Base-by-base conservation (phyloP, 2,113 vertebrate species). In the Anoura caudifer region DNA sequence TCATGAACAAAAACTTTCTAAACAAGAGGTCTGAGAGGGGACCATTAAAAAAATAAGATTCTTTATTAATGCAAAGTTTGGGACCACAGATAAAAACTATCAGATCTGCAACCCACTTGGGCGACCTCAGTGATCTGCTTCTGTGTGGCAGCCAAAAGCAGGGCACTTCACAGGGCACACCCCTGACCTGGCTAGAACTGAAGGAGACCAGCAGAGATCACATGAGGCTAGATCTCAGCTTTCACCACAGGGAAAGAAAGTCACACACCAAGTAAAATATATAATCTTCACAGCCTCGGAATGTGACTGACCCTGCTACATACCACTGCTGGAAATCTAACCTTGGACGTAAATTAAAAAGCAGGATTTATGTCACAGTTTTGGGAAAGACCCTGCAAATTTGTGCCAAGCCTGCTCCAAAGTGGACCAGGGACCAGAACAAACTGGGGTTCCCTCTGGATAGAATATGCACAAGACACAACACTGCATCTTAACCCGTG, bases 261-360 rank as follows among this genome's bases (percentile, higher is more conserved):
- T 91, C 85, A 79, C 56, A 76, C 5, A 82, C 79, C 33, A 84
- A 82, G 81, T 92, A 95, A 92, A 94, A 59, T n/a, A n/a, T n/a
- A n/a, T n/a, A 54, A 94, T 61, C 54, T 70, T 95, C 73, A 14
- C 4, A 33, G 85, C 50, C 72, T 92, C 20, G 67, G 69, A 95
- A 91, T 85, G 54, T 84, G n/a, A 87, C 77, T 91, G 67, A 67
- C 77, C n/a, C 63, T 67, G 19, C 52, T 65, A 93, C 77, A 52
- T 36, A 84, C 38, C 52, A 85, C 36, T 36, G 20, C 41, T 70
- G 14, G 65, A 96, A 96, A 91, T 65, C 59, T 89, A 79, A 95
- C 45, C 33, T 15, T 28, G 16, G 7, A 82, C 72, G 90, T 65
- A 72, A 95, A 87, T 75, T 84, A 61, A 90, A 92, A 86, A 36